These are phyloP conservation scores for Progne subis DNA, from an alignment of 2,113 vertebrate species.

Conservation along the genomic window DNA sequence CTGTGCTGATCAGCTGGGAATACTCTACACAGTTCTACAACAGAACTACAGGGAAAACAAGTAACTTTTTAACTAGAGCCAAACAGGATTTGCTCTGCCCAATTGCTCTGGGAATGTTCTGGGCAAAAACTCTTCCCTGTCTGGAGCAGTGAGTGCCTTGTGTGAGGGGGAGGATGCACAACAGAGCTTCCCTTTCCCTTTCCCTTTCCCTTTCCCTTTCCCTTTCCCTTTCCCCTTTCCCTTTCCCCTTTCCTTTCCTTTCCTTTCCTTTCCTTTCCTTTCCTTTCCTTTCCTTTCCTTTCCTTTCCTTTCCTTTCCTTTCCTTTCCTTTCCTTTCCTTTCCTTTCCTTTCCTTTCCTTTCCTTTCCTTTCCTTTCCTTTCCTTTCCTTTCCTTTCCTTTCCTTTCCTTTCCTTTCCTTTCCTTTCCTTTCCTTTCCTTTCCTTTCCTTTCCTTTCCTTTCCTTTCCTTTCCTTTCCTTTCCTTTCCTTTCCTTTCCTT, in stretches of 20 bases:
- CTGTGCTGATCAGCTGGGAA: neutral
- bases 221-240: too few relatives aligned
- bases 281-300: neutral
- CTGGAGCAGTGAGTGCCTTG: neutral
- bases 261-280: neutral
- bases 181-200: too few relatives aligned
- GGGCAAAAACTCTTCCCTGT: neutral
- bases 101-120: neutral
- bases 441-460: neutral
- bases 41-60: rapidly evolving
- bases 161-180: neutral
- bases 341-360: too few relatives aligned
- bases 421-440: neutral
- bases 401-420: neutral
- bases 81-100: neutral
- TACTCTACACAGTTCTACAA: neutral
- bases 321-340: too few relatives aligned
- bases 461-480: neutral
- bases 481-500: neutral
- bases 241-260: neutral
- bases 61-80: neutral
- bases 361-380: neutral
- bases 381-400: neutral
- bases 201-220: neutral
- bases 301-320: neutral